Conservation (phyloP, 1,140 invertebrate genomes). For the Armadillidium nasatum region DNA sequence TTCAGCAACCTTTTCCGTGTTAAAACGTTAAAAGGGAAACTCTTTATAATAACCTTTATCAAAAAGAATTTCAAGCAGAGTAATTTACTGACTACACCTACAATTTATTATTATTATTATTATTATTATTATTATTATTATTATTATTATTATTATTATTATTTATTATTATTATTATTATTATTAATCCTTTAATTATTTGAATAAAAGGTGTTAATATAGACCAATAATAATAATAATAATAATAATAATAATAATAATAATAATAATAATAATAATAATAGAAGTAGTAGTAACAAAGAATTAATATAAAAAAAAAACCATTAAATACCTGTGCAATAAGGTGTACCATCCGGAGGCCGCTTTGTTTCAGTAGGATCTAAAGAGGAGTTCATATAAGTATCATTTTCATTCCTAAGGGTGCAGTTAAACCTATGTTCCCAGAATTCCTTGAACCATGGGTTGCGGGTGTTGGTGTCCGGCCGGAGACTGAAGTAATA, state of each 20-base stretch:
- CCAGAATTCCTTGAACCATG: constrained; percentile 71
- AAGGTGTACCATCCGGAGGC: not conserved
- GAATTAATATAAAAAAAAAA: no score
- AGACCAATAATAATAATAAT: not conserved
- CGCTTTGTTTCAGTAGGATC: not conserved
- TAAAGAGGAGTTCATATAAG: constrained; percentile 26
- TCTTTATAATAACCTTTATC: no score
- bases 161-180: no score
- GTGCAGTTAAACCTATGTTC: constrained; percentile 57
- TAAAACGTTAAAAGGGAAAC: no score
- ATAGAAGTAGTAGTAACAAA: not conserved
- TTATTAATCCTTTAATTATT: no score
- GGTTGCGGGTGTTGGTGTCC: constrained; percentile 57
- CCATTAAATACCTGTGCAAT: not conserved
- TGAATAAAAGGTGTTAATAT: no score
- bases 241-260: constrained; percentile 8
- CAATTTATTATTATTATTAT: no score
- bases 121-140: no score
- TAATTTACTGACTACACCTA: no score
- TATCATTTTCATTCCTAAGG: constrained; percentile 52
- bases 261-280: not conserved
- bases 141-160: no score
- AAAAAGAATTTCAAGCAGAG: no score
- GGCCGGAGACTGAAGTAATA: constrained; percentile 62
- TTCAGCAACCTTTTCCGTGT: no score